These are phyloP conservation scores for Enchytraeus crypticus DNA, from an alignment of 2,888 invertebrate species.

Conservation along the genomic window DNA sequence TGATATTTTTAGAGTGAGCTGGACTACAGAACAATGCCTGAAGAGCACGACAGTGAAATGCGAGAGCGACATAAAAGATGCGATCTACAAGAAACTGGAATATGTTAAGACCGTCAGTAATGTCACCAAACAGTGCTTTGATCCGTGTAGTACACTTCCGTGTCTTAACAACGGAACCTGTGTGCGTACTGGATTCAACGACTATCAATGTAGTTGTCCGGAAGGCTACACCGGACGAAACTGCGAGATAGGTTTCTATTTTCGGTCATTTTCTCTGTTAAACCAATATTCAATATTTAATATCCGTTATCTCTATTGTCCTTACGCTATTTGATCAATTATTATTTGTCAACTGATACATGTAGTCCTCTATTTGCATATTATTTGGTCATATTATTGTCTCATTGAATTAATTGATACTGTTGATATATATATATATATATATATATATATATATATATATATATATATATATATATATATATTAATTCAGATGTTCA, in stretches of 20 bases:
- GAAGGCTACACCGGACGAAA: constrained; percentile 1
- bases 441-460: too few species aligned
- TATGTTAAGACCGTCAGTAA: neutral
- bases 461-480: too few species aligned
- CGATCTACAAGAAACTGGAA: neutral
- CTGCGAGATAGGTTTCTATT: constrained; percentile 6
- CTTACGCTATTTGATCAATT: too few species aligned
- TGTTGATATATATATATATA: too few species aligned
- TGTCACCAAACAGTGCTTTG: neutral
- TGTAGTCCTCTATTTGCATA: too few species aligned
- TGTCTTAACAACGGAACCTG: constrained; percentile 8
- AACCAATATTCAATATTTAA: too few species aligned
- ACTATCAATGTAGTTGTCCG: neutral
- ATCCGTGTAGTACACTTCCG: constrained; percentile 1
- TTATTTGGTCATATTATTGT: too few species aligned
- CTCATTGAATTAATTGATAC: too few species aligned
- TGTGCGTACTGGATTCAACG: neutral
- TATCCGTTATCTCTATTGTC: too few species aligned
- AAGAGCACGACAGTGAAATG: neutral
- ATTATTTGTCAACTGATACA: too few species aligned
- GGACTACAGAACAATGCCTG: neutral
- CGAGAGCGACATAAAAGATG: neutral
- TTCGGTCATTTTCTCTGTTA: too few species aligned
- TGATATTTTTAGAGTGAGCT: neutral
- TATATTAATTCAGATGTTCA: too few species aligned